Conservation (phyloP, 2,888 invertebrate genomes). For the Chrysolina haemoptera region DNA sequence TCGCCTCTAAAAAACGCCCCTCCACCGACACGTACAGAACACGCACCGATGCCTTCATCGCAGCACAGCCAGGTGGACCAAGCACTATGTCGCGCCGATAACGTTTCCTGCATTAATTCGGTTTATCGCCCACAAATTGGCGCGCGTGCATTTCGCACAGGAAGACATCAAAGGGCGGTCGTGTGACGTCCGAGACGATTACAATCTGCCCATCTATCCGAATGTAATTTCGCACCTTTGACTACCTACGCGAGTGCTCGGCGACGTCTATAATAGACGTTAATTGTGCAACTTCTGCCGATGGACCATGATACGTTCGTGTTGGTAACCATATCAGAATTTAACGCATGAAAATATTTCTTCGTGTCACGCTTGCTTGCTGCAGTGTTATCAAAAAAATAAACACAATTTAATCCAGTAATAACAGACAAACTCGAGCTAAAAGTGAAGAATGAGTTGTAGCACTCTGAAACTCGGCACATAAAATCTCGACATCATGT, state of each 20-base stretch:
- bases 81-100: background rate
- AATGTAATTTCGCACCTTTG: conserved; percentile 15
- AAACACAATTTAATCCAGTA: too few relatives aligned
- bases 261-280: background rate
- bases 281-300: background rate
- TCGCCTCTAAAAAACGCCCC: background rate
- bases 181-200: background rate
- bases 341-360: too few relatives aligned
- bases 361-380: too few relatives aligned
- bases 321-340: too few relatives aligned
- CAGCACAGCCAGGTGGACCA: conserved; percentile 7
- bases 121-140: conserved; percentile 16
- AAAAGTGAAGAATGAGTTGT: too few relatives aligned
- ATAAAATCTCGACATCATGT: too few relatives aligned
- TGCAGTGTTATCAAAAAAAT: too few relatives aligned
- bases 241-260: background rate
- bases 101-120: conserved; percentile 12
- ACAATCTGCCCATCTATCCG: conserved; percentile 12
- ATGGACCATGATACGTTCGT: background rate
- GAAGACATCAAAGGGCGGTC: conserved; percentile 5
- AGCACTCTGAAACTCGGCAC: too few relatives aligned
- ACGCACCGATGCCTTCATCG: background rate
- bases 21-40: background rate
- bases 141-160: conserved; percentile 1
- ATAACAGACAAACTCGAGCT: too few relatives aligned